A percentile compares a stretch with the other conserved stretches of the same genome.
Evolutionary conservation across 2,113 vertebrate species (phyloP).

Genomic region (Progne subis): DNA sequence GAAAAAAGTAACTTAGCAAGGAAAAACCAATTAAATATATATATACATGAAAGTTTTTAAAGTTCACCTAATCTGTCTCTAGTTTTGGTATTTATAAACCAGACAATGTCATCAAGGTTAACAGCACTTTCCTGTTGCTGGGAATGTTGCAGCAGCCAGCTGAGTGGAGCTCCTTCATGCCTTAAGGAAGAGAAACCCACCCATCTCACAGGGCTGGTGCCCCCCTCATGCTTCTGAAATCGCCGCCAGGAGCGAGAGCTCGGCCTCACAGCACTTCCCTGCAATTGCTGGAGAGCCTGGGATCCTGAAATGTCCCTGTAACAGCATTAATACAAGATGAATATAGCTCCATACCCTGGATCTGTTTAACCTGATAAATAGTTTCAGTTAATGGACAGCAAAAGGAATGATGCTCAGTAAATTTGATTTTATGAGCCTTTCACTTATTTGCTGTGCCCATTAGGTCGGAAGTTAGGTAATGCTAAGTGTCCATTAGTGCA

Average conservation of each 20-base stretch:
- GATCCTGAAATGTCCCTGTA: not conserved
- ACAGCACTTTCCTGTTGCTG: not conserved
- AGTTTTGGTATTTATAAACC: not conserved
- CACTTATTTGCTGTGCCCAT: conserved; percentile 54
- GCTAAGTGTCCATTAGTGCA: conserved; percentile 59
- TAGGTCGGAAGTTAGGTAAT: conserved; percentile 51
- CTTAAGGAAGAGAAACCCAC: too few relatives aligned
- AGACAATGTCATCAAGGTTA: not conserved
- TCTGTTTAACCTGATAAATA: conserved; percentile 50
- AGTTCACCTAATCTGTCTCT: not conserved
- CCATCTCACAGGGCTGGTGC: not conserved
- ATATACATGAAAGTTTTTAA: not conserved
- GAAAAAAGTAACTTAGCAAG: conserved; percentile 37
- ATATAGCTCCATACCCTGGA: not conserved
- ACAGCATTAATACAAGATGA: not conserved
- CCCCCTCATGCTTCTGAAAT: not conserved
- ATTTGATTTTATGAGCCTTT: conserved; percentile 64
- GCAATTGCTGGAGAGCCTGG: not conserved
- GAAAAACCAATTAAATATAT: conserved; percentile 26
- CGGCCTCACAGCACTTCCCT: not conserved
- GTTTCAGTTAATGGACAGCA: conserved; percentile 46
- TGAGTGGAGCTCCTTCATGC: too few relatives aligned
- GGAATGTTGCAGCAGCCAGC: not conserved
- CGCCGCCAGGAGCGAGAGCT: fast-evolving
- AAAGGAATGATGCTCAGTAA: conserved; percentile 31